phyloP scores from a whole-genome alignment of 2,888 invertebrate genomes.

The Anodontia alba region DNA sequence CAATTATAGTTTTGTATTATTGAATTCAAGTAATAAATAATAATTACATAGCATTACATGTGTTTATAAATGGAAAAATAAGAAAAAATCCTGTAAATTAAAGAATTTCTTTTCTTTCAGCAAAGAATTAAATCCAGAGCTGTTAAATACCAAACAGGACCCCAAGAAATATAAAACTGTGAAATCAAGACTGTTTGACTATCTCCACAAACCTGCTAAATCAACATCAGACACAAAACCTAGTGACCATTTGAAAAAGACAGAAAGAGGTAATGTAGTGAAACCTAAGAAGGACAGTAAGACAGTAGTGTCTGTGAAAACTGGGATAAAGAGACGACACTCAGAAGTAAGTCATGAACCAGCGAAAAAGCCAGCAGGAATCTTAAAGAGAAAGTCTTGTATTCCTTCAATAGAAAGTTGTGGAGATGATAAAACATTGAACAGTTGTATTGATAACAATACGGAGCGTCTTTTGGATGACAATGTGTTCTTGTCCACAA shows the following conservation, averaged over 20 bases:
- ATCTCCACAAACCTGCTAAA: slow-evolving; percentile 23
- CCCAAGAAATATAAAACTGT: slow-evolving; percentile 24
- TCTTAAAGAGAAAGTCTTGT: slow-evolving; percentile 58
- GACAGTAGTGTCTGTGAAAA: slow-evolving; percentile 1
- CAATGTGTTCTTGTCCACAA: slow-evolving; percentile 15
- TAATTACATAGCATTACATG: too few relatives aligned
- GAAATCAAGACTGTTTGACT: slow-evolving; percentile 53
- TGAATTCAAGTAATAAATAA: too few relatives aligned
- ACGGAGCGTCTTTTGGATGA: not conserved
- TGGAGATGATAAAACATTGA: not conserved
- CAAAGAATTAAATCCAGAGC: not conserved
- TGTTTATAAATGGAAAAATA: too few relatives aligned
- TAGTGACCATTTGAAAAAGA: not conserved
- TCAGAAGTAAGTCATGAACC: slow-evolving; percentile 26
- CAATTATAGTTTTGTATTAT: too few relatives aligned
- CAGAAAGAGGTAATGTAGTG: not conserved
- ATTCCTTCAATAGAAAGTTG: slow-evolving; percentile 41
- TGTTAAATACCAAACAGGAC: not conserved
- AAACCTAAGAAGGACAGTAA: not conserved
- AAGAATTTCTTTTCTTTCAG: too few relatives aligned
- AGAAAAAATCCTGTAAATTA: too few relatives aligned
- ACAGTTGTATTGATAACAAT: not conserved
- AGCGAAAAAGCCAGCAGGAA: slow-evolving; percentile 43
- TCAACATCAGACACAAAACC: not conserved
- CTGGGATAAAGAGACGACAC: slow-evolving; percentile 38